phyloP scores from a whole-genome alignment of 2,113 vertebrate genomes.

The Cryptomyrus ogoouensis region DNA sequence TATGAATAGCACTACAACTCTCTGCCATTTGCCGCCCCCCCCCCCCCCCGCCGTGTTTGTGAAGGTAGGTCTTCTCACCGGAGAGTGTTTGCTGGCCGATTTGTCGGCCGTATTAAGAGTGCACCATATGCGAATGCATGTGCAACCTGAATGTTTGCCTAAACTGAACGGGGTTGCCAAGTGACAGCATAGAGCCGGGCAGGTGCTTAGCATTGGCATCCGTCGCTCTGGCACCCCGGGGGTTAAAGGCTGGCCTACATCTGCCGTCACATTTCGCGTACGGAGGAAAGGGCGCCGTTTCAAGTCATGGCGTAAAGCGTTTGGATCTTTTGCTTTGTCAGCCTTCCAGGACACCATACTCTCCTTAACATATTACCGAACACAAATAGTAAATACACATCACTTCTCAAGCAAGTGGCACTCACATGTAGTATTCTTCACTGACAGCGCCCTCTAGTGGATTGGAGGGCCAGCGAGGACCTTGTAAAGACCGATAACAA shows the following conservation, averaged over 20 bases:
- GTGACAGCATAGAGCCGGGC: conserved; percentile 48
- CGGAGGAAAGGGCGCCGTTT: not conserved
- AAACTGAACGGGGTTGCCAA: conserved; percentile 53
- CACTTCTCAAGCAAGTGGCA: not conserved
- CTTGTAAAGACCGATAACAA: not conserved
- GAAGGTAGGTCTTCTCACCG: not conserved
- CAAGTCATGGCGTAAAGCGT: not conserved
- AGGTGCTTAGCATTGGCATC: conserved; percentile 43
- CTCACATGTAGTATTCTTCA: not conserved
- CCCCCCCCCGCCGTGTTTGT: not conserved
- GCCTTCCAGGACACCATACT: not conserved
- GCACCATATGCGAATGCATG: not conserved
- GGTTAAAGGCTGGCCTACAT: conserved; percentile 47
- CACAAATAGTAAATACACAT: not conserved
- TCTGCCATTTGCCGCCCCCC: not conserved
- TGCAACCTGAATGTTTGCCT: conserved; percentile 49
- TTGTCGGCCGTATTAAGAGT: not conserved
- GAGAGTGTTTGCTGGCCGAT: not conserved
- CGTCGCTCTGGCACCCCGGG: conserved; percentile 43
- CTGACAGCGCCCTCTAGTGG: not conserved
- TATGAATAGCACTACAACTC: not conserved
- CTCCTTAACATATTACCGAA: not conserved
- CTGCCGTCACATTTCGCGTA: conserved; percentile 7
- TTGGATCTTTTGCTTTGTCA: not conserved
- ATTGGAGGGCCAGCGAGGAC: not conserved